Conservation (phyloP, 2,113 vertebrate species). For the Mohoua ochrocephala region DNA sequence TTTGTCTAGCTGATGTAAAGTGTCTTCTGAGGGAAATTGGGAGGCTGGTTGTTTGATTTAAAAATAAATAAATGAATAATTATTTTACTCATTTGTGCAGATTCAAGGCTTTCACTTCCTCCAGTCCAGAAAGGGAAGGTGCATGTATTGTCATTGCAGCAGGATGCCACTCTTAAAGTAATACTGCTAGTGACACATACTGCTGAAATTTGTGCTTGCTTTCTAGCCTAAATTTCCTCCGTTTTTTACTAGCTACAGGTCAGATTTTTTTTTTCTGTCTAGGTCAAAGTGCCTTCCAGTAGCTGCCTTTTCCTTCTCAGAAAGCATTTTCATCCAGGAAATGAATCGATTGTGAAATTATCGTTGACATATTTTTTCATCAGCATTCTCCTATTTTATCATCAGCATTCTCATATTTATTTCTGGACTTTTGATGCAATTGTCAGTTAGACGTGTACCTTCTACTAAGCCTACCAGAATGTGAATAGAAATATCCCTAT, state of each 20-base stretch:
- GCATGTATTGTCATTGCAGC: neutral
- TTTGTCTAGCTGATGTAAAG: neutral
- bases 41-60: neutral
- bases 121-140: neutral
- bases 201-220: neutral
- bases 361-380: neutral
- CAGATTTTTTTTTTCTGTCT: neutral
- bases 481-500: neutral
- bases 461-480: neutral
- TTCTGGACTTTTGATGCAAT: neutral
- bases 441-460: neutral
- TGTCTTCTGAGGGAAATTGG: neutral
- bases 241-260: neutral
- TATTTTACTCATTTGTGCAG: neutral
- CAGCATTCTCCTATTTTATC: neutral
- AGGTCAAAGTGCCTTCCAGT: neutral
- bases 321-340: neutral
- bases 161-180: neutral
- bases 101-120: neutral
- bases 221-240: neutral
- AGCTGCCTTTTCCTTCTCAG: neutral
- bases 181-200: neutral
- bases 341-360: neutral
- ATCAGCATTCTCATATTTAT: neutral
- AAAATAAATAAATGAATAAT: neutral